Conservation (phyloP, 2,888 invertebrate species). For the Morpho achilles region DNA sequence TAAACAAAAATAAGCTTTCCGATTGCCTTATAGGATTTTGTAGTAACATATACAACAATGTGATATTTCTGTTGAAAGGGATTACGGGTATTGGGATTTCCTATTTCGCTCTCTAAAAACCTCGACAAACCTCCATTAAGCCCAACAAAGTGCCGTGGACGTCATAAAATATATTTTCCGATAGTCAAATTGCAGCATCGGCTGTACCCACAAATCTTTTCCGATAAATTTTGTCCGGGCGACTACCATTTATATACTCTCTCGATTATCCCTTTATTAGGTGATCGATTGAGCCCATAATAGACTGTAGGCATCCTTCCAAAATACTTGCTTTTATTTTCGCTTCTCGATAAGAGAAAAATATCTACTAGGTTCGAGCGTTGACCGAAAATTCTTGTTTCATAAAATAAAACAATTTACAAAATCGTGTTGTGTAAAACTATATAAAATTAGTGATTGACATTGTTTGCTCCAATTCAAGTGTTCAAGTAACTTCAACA, state of each 20-base stretch:
- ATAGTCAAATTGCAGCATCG: constrained; percentile 73
- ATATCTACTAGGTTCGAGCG: background rate
- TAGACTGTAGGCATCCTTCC: constrained; percentile 21
- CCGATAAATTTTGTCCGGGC: constrained; percentile 60
- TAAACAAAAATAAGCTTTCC: too few relatives aligned
- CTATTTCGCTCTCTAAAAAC: constrained; percentile 38
- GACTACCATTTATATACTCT: constrained; percentile 42
- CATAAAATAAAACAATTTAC: too few relatives aligned
- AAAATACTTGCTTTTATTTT: constrained; percentile 20
- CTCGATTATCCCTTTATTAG: constrained; percentile 35
- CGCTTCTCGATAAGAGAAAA: constrained; percentile 6
- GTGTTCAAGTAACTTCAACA: too few relatives aligned
- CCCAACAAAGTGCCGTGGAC: constrained; percentile 58
- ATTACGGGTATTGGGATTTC: constrained; percentile 3
- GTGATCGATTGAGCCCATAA: constrained; percentile 25
- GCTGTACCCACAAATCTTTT: constrained; percentile 65
- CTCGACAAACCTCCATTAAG: constrained; percentile 50
- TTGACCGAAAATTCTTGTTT: constrained; percentile 1
- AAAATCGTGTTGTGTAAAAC: too few relatives aligned
- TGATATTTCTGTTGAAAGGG: background rate
- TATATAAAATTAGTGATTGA: too few relatives aligned
- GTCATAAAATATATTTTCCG: constrained; percentile 74
- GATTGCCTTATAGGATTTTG: too few relatives aligned
- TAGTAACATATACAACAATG: background rate
- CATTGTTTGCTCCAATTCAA: too few relatives aligned